Evolutionary conservation across 30 jellyfish, hydroid and myxozoan species (phyloP).

Genomic region (Hydractinia symbiolongicarpus): DNA sequence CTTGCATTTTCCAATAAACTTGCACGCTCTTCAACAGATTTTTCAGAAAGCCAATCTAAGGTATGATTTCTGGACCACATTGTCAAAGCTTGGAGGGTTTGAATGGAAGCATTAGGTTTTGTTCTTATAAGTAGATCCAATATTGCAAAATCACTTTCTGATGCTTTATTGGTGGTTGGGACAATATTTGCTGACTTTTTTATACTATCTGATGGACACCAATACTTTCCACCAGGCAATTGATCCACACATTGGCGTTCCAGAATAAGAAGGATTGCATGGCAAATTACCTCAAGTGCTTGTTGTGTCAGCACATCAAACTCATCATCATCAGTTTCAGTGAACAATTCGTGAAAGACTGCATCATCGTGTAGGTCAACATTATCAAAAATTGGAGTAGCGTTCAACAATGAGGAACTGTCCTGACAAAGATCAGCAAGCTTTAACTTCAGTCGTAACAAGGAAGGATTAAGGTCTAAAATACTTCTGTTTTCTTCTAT

Average conservation of each 20-base stretch:
- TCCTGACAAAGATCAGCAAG: conserved; percentile 4
- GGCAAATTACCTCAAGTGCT: conserved; percentile 30
- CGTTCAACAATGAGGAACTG: neutral
- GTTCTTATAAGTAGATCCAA: conserved; percentile 41
- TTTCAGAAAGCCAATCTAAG: no score
- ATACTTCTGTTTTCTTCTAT: neutral
- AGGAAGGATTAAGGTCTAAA: conserved; percentile 31
- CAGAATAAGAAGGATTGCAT: conserved; percentile 26
- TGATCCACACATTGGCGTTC: conserved; percentile 64
- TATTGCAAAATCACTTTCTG: conserved; percentile 48
- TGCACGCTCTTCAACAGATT: no score
- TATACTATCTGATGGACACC: conserved; percentile 24
- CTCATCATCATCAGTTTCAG: conserved; percentile 37
- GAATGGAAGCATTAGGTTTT: conserved; percentile 40
- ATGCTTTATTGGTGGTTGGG: conserved; percentile 39
- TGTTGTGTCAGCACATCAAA: conserved; percentile 37
- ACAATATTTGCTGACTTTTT: no score
- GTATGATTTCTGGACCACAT: conserved; percentile 52
- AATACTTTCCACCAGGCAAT: conserved; percentile 55
- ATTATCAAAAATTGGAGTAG: neutral
- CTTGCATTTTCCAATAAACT: no score
- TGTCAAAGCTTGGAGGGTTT: conserved; percentile 36
- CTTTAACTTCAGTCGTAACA: neutral
- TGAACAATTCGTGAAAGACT: conserved; percentile 26
- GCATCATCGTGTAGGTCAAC: neutral